Conservation (phyloP, 2,888 invertebrate genomes). For the Hirtodrosophila histrioides region DNA sequence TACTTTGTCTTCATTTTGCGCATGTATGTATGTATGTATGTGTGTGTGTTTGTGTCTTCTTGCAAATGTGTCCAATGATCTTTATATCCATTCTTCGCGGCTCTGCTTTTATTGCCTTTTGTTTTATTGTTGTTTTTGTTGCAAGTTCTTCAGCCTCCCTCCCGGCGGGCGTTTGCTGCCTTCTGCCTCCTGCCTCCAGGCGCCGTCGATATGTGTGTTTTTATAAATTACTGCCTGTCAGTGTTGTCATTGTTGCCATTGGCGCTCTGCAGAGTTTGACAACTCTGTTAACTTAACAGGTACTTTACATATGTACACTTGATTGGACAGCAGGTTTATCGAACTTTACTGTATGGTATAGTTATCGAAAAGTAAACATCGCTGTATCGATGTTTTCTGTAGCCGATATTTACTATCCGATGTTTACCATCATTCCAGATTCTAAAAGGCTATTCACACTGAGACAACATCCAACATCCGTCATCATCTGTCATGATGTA, state of each 20-base stretch:
- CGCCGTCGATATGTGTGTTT: conserved; percentile 32
- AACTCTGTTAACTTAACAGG: conserved; percentile 51
- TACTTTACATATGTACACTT: conserved; percentile 1
- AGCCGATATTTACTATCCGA: too few relatives aligned
- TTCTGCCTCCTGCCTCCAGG: conserved; percentile 17
- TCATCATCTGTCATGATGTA: too few relatives aligned
- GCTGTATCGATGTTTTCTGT: too few relatives aligned
- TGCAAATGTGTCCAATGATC: conserved; percentile 74
- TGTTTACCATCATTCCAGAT: too few relatives aligned
- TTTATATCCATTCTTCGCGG: conserved; percentile 45
- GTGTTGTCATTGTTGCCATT: conserved; percentile 44
- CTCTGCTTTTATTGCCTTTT: conserved; percentile 57
- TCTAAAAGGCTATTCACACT: too few relatives aligned
- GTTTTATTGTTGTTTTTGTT: conserved; percentile 42
- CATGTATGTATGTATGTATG: conserved; percentile 4
- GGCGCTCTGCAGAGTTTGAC: conserved; percentile 44
- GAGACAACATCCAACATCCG: too few relatives aligned
- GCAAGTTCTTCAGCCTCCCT: conserved; percentile 43
- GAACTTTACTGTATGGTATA: too few relatives aligned
- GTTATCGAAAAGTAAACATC: too few relatives aligned
- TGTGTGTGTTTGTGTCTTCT: conserved; percentile 26
- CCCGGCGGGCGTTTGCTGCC: conserved; percentile 35
- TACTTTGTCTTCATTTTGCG: conserved; percentile 30
- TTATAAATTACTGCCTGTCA: conserved; percentile 52
- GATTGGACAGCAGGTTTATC: too few relatives aligned